Evolutionary conservation across 2,888 invertebrate species (phyloP).

Genomic region (Xanthorhoe designata): DNA sequence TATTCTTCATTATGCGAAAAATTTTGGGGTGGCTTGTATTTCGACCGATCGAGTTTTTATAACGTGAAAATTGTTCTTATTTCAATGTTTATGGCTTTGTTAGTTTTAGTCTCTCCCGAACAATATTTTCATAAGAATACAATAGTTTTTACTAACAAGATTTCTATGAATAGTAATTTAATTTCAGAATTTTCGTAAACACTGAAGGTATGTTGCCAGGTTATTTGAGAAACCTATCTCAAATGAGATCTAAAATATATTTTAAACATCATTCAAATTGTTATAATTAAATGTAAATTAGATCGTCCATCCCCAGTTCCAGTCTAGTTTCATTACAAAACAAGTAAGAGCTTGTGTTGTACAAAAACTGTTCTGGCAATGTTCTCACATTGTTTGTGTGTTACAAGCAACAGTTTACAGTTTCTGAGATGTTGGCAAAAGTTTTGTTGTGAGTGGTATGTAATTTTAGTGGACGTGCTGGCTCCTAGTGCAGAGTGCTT

Average conservation of each 20-base stretch:
- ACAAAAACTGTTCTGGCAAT: conserved; percentile 28
- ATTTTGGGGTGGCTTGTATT: background rate
- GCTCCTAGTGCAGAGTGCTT: conserved; percentile 68
- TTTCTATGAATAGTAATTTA: conserved; percentile 37
- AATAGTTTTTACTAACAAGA: conserved; percentile 5
- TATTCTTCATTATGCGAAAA: conserved; percentile 12
- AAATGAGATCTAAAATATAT: conserved; percentile 24
- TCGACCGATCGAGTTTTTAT: background rate
- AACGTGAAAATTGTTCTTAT: conserved; percentile 1
- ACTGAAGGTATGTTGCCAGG: conserved; percentile 9
- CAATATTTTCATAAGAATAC: conserved; percentile 20
- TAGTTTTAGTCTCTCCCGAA: conserved; percentile 10
- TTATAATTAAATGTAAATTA: background rate
- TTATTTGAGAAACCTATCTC: conserved; percentile 3
- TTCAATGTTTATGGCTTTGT: conserved; percentile 13
- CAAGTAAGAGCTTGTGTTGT: background rate
- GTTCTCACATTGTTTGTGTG: conserved; percentile 29
- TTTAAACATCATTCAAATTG: background rate
- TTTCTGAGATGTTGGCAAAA: conserved; percentile 63
- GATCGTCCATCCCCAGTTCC: background rate
- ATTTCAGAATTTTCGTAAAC: conserved; percentile 29
- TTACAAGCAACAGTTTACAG: conserved; percentile 55
- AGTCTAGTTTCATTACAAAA: background rate
- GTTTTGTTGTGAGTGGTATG: conserved; percentile 68
- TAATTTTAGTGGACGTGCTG: conserved; percentile 73